These are phyloP conservation scores for Catostomus latipinnis DNA, from an alignment of 2,797 vertebrate species.

Conservation along the genomic window DNA sequence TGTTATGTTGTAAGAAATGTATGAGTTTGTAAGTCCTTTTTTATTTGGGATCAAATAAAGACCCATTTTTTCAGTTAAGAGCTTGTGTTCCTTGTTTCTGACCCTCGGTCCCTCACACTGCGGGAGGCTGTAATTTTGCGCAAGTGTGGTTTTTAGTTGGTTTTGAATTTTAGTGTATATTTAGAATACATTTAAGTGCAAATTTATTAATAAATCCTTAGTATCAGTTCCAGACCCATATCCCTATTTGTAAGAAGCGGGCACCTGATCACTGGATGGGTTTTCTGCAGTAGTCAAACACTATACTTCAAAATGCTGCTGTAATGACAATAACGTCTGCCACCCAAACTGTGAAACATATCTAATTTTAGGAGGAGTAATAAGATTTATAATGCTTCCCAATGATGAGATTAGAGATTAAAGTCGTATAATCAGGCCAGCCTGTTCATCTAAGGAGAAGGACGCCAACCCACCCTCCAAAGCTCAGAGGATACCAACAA, in stretches of 20 bases:
- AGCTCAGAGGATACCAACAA: slow-evolving; percentile 16
- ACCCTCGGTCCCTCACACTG: too few species aligned
- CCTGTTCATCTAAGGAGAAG: slow-evolving; percentile 37
- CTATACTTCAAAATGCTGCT: slow-evolving; percentile 1
- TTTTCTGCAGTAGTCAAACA: slow-evolving; percentile 12
- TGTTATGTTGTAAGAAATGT: too few species aligned
- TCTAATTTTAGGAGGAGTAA: slow-evolving; percentile 40
- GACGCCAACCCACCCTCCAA: slow-evolving; percentile 33
- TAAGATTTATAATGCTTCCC: slow-evolving; percentile 54
- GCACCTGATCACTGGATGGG: slow-evolving; percentile 1
- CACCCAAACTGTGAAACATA: slow-evolving; percentile 35
- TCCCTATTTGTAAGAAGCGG: not conserved
- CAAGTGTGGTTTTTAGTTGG: too few species aligned
- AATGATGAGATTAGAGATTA: slow-evolving; percentile 57
- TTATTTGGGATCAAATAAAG: too few species aligned
- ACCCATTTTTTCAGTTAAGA: too few species aligned
- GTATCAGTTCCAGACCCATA: not conserved
- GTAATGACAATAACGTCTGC: slow-evolving; percentile 10
- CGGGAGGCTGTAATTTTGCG: too few species aligned
- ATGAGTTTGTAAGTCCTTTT: too few species aligned
- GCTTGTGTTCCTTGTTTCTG: too few species aligned
- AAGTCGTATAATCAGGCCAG: slow-evolving; percentile 53
- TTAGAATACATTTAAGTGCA: too few species aligned
- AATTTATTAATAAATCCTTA: too few species aligned
- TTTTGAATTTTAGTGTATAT: too few species aligned